phyloP scores from a whole-genome alignment of 2,113 vertebrate genomes.

The Serilophus lunatus region DNA sequence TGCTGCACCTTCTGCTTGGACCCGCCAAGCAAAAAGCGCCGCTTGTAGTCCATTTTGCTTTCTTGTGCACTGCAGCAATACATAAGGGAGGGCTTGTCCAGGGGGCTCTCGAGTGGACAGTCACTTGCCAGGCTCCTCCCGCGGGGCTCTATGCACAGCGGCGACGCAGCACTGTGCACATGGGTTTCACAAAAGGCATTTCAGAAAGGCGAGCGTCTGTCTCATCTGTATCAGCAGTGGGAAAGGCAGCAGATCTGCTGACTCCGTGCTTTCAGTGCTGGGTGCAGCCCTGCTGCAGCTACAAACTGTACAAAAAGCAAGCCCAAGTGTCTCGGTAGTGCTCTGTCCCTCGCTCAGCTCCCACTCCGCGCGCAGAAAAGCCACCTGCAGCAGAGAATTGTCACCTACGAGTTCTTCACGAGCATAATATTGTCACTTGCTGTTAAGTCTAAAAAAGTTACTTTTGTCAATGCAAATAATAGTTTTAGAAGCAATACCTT shows the following conservation, averaged over 20 bases:
- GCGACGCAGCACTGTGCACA: conserved; percentile 73
- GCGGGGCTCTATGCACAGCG: conserved; percentile 79
- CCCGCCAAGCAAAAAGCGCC: conserved; percentile 99
- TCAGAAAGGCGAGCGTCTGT: conserved; percentile 76
- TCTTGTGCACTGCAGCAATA: conserved; percentile 99
- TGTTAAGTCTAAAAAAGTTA: conserved; percentile 32
- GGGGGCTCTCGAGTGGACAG: conserved; percentile 8
- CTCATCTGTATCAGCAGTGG: conserved; percentile 67
- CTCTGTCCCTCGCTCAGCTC: conserved; percentile 8
- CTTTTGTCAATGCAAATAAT: conserved; percentile 47
- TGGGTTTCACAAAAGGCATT: conserved; percentile 86
- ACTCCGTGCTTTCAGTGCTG: conserved; percentile 64
- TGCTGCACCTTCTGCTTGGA: conserved; percentile 99
- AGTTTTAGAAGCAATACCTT: conserved; percentile 68
- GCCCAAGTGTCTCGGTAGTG: not conserved
- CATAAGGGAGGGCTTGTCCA: conserved; percentile 83
- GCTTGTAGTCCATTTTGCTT: conserved; percentile 99
- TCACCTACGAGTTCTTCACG: conserved; percentile 4
- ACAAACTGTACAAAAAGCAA: conserved; percentile 57
- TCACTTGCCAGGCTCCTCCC: conserved; percentile 61
- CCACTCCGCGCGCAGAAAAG: conserved; percentile 24
- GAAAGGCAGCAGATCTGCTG: conserved; percentile 66
- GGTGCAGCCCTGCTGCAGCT: conserved; percentile 83
- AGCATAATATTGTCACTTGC: conserved; percentile 49
- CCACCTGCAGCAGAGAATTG: not conserved